These are phyloP conservation scores for Neoseiulus cucumeris DNA, from an alignment of 1,140 invertebrate genomes.

Conservation along the genomic window DNA sequence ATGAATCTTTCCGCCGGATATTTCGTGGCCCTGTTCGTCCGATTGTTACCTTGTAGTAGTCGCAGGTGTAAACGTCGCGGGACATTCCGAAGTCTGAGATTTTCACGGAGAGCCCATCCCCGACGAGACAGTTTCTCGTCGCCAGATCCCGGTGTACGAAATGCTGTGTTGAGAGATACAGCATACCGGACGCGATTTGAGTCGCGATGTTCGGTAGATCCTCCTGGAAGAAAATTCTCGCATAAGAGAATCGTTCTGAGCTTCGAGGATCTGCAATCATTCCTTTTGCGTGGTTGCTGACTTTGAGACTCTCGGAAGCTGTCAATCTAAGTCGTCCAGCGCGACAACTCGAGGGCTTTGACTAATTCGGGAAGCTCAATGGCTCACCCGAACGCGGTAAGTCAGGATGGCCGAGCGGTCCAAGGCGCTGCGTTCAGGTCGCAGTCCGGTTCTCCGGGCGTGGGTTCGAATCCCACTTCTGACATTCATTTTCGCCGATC, in stretches of 20 bases:
- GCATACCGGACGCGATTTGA: constrained; percentile 65
- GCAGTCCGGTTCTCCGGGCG: too few species aligned
- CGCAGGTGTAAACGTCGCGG: constrained; percentile 67
- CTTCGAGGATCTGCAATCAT: neutral
- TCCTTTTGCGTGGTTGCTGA: neutral
- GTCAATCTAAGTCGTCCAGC: constrained; percentile 12
- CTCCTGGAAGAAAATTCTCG: constrained; percentile 19
- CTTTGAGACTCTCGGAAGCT: neutral
- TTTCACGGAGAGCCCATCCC: constrained; percentile 53
- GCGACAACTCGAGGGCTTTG: too few species aligned
- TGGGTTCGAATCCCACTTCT: too few species aligned
- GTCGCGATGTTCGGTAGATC: constrained; percentile 42
- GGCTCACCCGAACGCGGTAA: too few species aligned
- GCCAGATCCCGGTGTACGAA: constrained; percentile 81
- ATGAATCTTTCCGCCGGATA: neutral
- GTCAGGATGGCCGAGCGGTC: too few species aligned
- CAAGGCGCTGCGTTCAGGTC: too few species aligned
- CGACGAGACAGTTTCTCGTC: constrained; percentile 72
- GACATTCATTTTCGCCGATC: too few species aligned
- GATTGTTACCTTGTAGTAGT: constrained; percentile 61
- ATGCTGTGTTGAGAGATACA: constrained; percentile 59
- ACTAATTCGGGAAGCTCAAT: too few species aligned
- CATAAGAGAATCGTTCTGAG: neutral
- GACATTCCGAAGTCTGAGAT: constrained; percentile 83
- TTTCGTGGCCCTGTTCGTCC: neutral